phyloP scores from a whole-genome alignment of 2,797 vertebrate species.

The Bradypus variegatus region DNA sequence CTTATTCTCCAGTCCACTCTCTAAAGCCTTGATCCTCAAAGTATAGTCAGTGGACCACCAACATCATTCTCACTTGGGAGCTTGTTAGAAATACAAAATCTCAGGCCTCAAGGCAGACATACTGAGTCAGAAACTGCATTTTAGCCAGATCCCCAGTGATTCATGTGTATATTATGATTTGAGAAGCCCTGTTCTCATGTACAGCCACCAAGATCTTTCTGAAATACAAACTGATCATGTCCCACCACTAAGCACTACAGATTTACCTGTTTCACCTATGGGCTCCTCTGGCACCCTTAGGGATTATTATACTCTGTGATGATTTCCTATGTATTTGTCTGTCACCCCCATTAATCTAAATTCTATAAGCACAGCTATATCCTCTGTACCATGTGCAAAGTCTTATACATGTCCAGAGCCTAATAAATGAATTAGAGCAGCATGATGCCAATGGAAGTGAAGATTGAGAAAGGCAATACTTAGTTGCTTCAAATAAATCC shows the following conservation, averaged over 20 bases:
- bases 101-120: background rate
- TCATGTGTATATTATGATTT: background rate
- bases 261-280: background rate
- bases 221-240: background rate
- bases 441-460: slow-evolving; percentile 4
- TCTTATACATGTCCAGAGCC: background rate
- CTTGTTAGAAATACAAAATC: background rate
- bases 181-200: background rate
- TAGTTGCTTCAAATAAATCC: slow-evolving; percentile 14
- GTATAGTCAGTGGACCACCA: background rate
- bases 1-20: background rate
- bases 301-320: background rate
- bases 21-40: background rate
- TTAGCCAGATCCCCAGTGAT: background rate
- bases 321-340: background rate
- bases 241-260: background rate
- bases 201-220: background rate
- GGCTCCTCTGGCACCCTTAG: background rate
- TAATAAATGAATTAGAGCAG: slow-evolving; percentile 11
- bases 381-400: background rate
- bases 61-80: background rate
- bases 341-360: background rate
- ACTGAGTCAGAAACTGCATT: background rate
- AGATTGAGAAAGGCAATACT: slow-evolving; percentile 5
- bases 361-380: background rate